Evolutionary conservation across 2,113 vertebrate species (phyloP).

Genomic region (Megatriorchis doriae): DNA sequence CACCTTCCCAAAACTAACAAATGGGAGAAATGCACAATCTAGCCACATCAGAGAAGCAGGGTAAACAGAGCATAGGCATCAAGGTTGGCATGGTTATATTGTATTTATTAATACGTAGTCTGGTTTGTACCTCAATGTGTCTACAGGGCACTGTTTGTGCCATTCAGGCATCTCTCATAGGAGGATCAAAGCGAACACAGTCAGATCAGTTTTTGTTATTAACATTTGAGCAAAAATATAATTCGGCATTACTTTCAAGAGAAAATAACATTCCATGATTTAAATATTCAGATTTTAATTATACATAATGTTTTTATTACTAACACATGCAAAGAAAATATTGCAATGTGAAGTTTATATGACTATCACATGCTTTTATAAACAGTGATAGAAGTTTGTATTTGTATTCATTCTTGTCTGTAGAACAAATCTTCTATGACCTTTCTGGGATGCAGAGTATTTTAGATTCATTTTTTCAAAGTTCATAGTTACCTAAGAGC

Average conservation of each 20-base stretch:
- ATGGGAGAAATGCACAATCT: background rate
- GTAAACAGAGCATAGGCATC: background rate
- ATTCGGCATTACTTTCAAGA: background rate
- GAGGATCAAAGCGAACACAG: background rate
- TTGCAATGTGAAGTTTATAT: background rate
- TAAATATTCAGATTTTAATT: conserved; percentile 18
- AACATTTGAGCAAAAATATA: background rate
- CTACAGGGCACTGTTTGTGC: background rate
- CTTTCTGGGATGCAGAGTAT: background rate
- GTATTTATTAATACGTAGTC: background rate
- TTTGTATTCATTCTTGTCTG: conserved; percentile 21
- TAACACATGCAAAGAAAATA: conserved; percentile 48
- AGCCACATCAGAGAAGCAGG: background rate
- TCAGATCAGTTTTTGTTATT: background rate
- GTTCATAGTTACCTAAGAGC: background rate
- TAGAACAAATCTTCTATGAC: conserved; percentile 13
- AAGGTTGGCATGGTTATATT: background rate
- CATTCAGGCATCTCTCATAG: background rate
- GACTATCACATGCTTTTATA: conserved; percentile 16
- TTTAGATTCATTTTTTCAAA: background rate
- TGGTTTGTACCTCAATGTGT: background rate
- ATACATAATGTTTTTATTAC: background rate
- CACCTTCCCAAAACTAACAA: background rate
- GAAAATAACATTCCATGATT: background rate
- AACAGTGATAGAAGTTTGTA: background rate